Conservation (phyloP, 37 sponge, comb jelly and placozoan species). For the Hexactinellida sp. region DNA sequence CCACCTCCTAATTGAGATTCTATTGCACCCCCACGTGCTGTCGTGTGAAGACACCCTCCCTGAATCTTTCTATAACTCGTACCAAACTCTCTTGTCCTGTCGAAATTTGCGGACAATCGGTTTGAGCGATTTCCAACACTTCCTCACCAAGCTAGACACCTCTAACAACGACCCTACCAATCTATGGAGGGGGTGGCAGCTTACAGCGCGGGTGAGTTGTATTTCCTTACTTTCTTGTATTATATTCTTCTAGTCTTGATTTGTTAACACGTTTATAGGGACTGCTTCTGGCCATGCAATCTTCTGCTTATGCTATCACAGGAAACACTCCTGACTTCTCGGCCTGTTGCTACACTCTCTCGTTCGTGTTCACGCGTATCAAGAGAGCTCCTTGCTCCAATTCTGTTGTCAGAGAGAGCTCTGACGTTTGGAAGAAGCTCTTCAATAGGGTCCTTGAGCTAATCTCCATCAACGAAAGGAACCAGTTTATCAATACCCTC, state of each 20-base stretch:
- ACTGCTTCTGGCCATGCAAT: neutral
- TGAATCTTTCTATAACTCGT: neutral
- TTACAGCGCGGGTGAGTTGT: neutral
- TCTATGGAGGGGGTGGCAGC: neutral
- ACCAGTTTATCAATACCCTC: neutral
- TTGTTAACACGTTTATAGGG: neutral
- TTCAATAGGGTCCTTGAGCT: neutral
- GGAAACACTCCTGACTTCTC: neutral
- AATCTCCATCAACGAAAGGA: neutral
- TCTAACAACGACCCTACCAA: neutral
- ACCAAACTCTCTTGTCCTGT: neutral
- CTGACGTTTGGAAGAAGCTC: neutral
- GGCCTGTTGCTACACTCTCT: neutral
- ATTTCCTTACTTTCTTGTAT: neutral
- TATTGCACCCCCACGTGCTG: neutral
- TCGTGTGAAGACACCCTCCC: neutral
- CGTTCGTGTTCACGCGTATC: neutral
- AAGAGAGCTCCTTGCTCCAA: neutral
- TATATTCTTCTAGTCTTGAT: neutral
- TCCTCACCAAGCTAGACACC: neutral
- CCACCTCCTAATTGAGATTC: neutral
- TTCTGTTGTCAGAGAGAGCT: neutral
- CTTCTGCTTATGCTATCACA: neutral
- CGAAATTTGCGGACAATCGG: neutral
- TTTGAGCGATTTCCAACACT: neutral